These are phyloP conservation scores for Tragopan temminckii DNA, from an alignment of 2,797 vertebrate genomes.

Conservation along the genomic window DNA sequence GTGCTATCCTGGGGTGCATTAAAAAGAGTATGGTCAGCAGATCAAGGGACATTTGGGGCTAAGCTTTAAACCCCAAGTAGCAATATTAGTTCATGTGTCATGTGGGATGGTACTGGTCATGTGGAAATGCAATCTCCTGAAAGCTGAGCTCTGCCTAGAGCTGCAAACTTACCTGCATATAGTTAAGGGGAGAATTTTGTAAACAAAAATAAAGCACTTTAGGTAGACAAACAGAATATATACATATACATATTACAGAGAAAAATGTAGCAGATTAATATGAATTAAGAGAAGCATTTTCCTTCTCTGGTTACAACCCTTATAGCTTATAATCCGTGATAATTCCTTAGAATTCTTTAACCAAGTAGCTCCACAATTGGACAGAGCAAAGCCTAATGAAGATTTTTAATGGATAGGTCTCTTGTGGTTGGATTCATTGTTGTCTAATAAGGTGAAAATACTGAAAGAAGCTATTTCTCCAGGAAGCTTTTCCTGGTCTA, in stretches of 20 bases:
- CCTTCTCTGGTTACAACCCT: not conserved
- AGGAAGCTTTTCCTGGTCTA: constrained; percentile 48
- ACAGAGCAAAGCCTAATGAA: not conserved
- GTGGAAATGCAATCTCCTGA: not conserved
- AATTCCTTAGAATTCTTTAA: not conserved
- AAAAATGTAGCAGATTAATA: not conserved
- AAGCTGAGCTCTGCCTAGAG: not conserved
- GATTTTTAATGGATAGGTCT: not conserved
- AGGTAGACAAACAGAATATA: not conserved
- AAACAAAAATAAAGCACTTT: not conserved
- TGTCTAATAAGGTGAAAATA: not conserved
- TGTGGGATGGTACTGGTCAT: not conserved
- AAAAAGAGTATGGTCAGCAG: too few relatives aligned
- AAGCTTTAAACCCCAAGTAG: not conserved
- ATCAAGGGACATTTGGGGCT: not conserved
- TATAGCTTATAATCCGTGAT: not conserved
- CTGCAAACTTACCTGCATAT: not conserved
- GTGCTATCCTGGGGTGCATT: too few relatives aligned
- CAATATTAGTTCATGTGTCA: not conserved
- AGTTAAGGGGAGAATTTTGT: not conserved
- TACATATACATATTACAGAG: not conserved
- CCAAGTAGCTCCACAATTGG: not conserved
- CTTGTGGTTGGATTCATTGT: not conserved
- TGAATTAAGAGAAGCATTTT: not conserved
- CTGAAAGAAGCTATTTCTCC: constrained; percentile 29